Evolutionary conservation across 2,888 invertebrate genomes (phyloP).

Genomic region (Conomelus anceps): DNA sequence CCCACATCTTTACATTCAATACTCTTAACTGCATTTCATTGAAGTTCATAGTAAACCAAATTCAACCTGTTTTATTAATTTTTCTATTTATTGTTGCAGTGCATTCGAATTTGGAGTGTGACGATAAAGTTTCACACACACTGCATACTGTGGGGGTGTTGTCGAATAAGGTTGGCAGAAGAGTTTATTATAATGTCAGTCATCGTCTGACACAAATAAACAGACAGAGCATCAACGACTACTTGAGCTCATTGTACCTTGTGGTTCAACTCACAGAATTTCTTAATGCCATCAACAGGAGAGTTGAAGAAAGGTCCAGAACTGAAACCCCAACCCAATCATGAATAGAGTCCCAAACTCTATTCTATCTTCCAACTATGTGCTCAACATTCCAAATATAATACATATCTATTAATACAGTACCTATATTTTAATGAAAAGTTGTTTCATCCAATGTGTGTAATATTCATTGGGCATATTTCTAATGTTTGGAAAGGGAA

Average conservation of each 20-base stretch:
- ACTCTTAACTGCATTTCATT: not conserved
- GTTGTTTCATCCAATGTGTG: not conserved
- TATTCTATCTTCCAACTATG: not conserved
- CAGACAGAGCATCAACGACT: conserved; percentile 22
- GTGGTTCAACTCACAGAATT: conserved; percentile 22
- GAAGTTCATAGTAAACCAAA: conserved; percentile 29
- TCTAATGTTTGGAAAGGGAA: not conserved
- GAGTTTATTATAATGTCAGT: conserved; percentile 58
- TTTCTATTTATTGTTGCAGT: conserved; percentile 43
- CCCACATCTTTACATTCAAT: too few relatives aligned
- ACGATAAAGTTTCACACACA: conserved; percentile 62
- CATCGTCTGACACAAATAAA: conserved; percentile 14
- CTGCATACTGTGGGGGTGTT: conserved; percentile 65
- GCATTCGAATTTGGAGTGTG: conserved; percentile 48
- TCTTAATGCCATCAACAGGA: conserved; percentile 20
- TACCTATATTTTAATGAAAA: not conserved
- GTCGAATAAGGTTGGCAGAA: conserved; percentile 62
- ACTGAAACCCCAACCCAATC: too few relatives aligned
- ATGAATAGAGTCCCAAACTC: not conserved
- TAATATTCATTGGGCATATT: not conserved
- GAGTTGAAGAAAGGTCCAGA: not conserved
- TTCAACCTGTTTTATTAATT: conserved; percentile 19
- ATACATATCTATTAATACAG: too few relatives aligned
- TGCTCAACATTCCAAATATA: not conserved
- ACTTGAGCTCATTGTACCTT: conserved; percentile 18